These are phyloP conservation scores for Drosophila villosipedis DNA, from an alignment of 2,888 invertebrate genomes.

Conservation along the genomic window DNA sequence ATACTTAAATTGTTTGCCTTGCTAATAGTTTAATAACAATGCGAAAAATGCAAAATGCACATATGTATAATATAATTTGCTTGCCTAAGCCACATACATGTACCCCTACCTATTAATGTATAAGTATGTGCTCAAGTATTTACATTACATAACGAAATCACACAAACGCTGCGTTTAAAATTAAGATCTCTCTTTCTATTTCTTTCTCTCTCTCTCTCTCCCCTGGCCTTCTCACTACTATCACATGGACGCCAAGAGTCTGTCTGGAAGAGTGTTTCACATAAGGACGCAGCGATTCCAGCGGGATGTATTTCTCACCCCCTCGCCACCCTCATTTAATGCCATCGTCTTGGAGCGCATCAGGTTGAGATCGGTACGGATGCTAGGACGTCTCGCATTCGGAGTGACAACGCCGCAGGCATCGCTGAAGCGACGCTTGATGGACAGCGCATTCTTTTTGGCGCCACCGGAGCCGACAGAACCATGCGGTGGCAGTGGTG, in stretches of 20 bases:
- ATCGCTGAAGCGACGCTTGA: constrained; percentile 93
- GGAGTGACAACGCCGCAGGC: constrained; percentile 96
- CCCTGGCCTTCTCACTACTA: constrained; percentile 58
- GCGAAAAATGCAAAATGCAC: constrained; percentile 62
- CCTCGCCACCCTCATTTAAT: constrained; percentile 89
- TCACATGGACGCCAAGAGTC: constrained; percentile 58
- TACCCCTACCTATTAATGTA: constrained; percentile 9
- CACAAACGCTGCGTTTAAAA: constrained; percentile 76
- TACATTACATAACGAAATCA: constrained; percentile 73
- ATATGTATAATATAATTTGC: constrained; percentile 22
- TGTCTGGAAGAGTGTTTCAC: constrained; percentile 48
- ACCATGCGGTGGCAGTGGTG: constrained; percentile 90
- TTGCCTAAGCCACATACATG: constrained; percentile 21
- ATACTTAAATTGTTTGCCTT: constrained; percentile 29
- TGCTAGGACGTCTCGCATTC: constrained; percentile 93
- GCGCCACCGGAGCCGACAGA: constrained; percentile 87
- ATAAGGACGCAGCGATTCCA: constrained; percentile 80
- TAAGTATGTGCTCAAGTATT: constrained; percentile 41
- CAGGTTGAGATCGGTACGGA: constrained; percentile 94
- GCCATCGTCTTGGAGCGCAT: constrained; percentile 93
- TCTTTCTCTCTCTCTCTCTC: background rate
- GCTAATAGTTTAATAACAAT: constrained; percentile 43
- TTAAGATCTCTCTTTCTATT: constrained; percentile 49
- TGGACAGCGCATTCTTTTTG: constrained; percentile 92
- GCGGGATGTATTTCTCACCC: constrained; percentile 85